Conservation (phyloP, 2,888 invertebrate genomes). For the Drosophila borborema region DNA sequence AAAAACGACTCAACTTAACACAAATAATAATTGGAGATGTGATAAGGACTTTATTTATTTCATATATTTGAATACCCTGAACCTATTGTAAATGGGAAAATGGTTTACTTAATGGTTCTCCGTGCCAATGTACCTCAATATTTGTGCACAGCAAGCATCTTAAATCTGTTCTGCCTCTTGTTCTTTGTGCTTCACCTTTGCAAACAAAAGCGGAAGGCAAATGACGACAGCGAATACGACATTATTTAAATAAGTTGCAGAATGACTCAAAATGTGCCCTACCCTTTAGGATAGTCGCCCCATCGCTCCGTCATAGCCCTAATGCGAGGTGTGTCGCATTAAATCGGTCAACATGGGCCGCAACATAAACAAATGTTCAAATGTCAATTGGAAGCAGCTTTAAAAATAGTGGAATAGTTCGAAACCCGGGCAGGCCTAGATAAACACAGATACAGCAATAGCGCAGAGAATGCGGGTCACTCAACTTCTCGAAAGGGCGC, state of each 20-base stretch:
- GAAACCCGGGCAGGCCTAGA: constrained; percentile 66
- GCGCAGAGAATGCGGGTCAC: constrained; percentile 54
- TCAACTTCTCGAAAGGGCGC: constrained; percentile 39
- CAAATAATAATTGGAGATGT: background rate
- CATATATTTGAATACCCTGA: no score
- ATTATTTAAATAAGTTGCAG: constrained; percentile 41
- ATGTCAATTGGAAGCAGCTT: constrained; percentile 49
- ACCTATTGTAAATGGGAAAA: no score
- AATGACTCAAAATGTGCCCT: constrained; percentile 51
- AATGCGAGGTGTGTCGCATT: constrained; percentile 58
- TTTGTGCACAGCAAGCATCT: constrained; percentile 5
- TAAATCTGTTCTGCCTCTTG: constrained; percentile 8
- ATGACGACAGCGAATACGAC: constrained; percentile 12
- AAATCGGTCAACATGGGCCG: constrained; percentile 33
- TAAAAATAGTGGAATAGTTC: constrained; percentile 60
- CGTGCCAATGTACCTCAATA: background rate
- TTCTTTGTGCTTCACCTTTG: constrained; percentile 19
- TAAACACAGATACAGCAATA: constrained; percentile 36
- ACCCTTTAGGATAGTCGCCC: constrained; percentile 26
- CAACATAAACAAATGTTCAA: constrained; percentile 60
- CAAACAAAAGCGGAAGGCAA: constrained; percentile 44
- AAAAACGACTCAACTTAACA: background rate
- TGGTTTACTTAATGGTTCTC: background rate
- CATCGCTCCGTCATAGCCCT: background rate
- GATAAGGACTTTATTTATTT: background rate